A percentile compares a stretch with the other conserved stretches of the same genome.
phyloP scores from a whole-genome alignment of 2,113 vertebrate species.

The Lophura nycthemera region DNA sequence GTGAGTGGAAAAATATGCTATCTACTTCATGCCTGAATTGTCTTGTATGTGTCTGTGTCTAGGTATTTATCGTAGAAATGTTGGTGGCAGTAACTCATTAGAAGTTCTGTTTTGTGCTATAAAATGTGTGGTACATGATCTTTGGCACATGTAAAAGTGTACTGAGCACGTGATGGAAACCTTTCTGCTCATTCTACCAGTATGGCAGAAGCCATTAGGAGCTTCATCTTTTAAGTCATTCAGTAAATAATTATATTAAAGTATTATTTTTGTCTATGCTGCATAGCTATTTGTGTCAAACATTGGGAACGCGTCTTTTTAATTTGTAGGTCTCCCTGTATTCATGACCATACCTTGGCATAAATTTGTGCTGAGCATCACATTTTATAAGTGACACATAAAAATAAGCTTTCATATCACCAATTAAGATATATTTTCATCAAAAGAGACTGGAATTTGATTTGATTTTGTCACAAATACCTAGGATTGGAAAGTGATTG shows the following conservation, averaged over 20 bases:
- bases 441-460: background rate
- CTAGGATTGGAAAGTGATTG: background rate
- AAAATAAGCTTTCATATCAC: background rate
- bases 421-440: background rate
- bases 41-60: background rate
- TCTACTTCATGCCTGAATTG: background rate
- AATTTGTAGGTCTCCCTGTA: background rate
- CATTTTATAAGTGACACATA: background rate
- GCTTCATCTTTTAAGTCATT: background rate
- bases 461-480: background rate
- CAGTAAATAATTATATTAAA: background rate
- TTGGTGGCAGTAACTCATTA: background rate
- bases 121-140: background rate
- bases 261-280: background rate
- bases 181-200: background rate
- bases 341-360: rapidly evolving
- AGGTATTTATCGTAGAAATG: background rate
- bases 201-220: background rate
- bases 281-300: background rate
- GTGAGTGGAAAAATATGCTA: background rate
- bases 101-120: background rate
- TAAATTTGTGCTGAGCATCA: background rate
- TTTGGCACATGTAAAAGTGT: background rate
- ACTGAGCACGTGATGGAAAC: background rate
- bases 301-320: background rate